A percentile compares a stretch with the other conserved stretches of the same genome.
phyloP scores from a whole-genome alignment of 2,797 vertebrate genomes.

The Poecile montanus region DNA sequence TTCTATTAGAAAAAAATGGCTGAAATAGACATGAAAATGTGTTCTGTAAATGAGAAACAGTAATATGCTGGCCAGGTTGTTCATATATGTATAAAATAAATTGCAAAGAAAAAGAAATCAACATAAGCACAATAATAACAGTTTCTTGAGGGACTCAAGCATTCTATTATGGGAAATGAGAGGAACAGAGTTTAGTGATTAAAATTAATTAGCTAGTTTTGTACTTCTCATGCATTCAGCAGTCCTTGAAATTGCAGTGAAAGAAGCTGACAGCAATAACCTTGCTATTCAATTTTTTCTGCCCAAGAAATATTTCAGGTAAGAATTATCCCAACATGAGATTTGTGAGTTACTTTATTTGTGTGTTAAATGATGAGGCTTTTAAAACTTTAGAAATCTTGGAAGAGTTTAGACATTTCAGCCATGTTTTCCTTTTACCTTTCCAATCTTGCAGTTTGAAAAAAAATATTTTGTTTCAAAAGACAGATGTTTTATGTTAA shows the following conservation, averaged over 20 bases:
- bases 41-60: not conserved
- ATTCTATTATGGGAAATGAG: not conserved
- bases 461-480: not conserved
- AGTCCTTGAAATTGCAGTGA: not conserved
- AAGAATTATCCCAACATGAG: not conserved
- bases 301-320: not conserved
- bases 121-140: not conserved
- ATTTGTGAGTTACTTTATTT: not conserved
- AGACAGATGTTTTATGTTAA: not conserved
- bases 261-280: not conserved
- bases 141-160: not conserved
- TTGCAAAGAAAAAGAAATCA: not conserved
- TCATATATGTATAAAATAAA: not conserved
- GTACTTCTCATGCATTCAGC: not conserved
- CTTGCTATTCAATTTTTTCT: not conserved
- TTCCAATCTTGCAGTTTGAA: not conserved
- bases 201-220: constrained; percentile 26
- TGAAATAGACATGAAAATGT: not conserved
- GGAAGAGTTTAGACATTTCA: not conserved
- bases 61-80: not conserved
- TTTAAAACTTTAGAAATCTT: not conserved
- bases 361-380: not conserved
- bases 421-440: not conserved
- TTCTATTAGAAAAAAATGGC: not conserved
- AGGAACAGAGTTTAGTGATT: not conserved